These are phyloP conservation scores for Trissolcus basalis DNA, from an alignment of 1,140 invertebrate genomes.

Conservation along the genomic window DNA sequence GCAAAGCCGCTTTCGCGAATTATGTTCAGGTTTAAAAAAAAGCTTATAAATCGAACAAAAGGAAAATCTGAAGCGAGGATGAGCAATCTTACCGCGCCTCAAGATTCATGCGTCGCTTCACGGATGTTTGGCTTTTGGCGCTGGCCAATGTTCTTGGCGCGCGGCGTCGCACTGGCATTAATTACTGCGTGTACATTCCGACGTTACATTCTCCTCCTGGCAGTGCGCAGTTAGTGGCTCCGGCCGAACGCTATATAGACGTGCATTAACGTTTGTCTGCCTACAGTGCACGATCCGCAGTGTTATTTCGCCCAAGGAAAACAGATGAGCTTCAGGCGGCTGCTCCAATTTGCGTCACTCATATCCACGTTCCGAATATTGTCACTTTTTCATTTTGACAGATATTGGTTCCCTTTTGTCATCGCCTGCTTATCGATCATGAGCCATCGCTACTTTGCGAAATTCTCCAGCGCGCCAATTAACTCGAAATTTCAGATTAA, in stretches of 20 bases:
- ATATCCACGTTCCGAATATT: constrained; percentile 25
- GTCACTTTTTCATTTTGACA: constrained; percentile 52
- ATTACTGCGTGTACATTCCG: constrained; percentile 50
- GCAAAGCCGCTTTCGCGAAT: no score
- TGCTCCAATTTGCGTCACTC: constrained; percentile 40
- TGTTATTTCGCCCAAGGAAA: constrained; percentile 36
- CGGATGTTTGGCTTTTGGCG: constrained; percentile 44
- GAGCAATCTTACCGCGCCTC: constrained; percentile 1
- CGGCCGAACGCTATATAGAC: constrained; percentile 22
- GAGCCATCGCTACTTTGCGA: no score
- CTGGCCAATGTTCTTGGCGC: constrained; percentile 37
- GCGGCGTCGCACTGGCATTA: constrained; percentile 39
- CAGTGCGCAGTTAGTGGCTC: constrained; percentile 12
- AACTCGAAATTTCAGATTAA: no score
- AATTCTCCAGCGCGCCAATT: no score
- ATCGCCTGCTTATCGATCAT: not conserved
- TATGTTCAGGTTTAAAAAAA: not conserved
- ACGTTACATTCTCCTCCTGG: constrained; percentile 18
- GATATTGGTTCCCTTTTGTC: constrained; percentile 37
- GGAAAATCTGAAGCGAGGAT: constrained; percentile 1
- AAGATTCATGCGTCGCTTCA: constrained; percentile 14
- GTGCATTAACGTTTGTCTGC: constrained; percentile 41
- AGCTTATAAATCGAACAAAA: not conserved
- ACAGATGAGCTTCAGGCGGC: constrained; percentile 30
- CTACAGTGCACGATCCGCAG: constrained; percentile 31